phyloP scores from a whole-genome alignment of 2,888 invertebrate genomes.

The Lepidocyrtoides sp. region DNA sequence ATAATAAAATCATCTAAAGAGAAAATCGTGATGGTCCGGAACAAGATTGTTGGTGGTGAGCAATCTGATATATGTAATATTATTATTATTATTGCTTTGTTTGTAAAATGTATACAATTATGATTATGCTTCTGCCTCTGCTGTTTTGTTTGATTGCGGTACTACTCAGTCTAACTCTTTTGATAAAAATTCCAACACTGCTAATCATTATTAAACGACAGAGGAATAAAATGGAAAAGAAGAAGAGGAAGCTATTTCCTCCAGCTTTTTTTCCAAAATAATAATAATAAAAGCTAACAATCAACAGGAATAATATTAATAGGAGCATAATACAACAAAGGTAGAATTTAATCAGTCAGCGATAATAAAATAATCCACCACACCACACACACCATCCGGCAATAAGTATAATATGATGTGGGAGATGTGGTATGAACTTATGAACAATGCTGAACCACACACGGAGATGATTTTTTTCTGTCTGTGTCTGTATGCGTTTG shows the following conservation, averaged over 20 bases:
- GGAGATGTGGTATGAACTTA: not conserved
- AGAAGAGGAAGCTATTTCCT: constrained; percentile 53
- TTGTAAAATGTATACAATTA: constrained; percentile 11
- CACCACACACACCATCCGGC: too few species aligned
- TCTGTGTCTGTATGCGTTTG: not conserved
- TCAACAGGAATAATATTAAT: constrained; percentile 39
- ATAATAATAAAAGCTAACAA: constrained; percentile 6
- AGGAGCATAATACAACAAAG: constrained; percentile 18
- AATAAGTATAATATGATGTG: constrained; percentile 18
- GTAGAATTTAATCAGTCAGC: not conserved
- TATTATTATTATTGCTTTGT: constrained; percentile 49
- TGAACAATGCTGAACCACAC: constrained; percentile 63
- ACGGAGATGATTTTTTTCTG: constrained; percentile 39
- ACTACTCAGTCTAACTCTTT: not conserved
- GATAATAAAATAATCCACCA: not conserved
- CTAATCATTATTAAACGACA: constrained; percentile 77
- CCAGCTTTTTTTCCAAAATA: constrained; percentile 23
- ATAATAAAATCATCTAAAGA: constrained; percentile 19
- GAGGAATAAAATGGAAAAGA: constrained; percentile 66
- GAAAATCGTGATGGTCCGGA: constrained; percentile 60
- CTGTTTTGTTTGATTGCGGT: not conserved
- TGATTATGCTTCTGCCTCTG: constrained; percentile 16
- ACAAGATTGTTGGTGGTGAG: constrained; percentile 33
- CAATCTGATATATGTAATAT: constrained; percentile 57
- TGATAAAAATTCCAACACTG: constrained; percentile 56